Conservation (phyloP, 2,113 vertebrate genomes). For the Azemiops feae region DNA sequence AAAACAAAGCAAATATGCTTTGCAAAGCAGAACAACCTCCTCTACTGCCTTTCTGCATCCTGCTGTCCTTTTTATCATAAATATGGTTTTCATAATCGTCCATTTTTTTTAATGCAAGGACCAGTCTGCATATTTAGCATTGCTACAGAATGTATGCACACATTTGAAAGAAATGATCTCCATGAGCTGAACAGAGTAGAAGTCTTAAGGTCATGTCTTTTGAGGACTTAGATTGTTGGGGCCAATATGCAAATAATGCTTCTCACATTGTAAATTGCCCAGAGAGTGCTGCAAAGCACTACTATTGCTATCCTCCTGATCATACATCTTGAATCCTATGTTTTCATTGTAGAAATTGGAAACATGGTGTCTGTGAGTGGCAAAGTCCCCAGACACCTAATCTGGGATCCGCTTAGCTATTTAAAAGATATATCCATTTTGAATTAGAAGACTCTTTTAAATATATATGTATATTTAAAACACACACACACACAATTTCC, state of each 20-base stretch:
- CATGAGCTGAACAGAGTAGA: neutral
- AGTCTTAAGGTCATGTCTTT: neutral
- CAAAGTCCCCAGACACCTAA: neutral
- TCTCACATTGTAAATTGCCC: neutral
- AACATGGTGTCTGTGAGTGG: neutral
- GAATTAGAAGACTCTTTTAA: too few species aligned
- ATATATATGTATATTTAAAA: too few species aligned
- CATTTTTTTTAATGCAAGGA: neutral
- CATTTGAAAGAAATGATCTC: neutral
- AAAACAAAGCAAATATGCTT: conserved; percentile 44
- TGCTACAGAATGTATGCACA: neutral
- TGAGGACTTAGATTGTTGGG: neutral
- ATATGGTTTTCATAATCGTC: accelerated
- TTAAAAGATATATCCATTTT: neutral
- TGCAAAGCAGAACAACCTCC: conserved; percentile 50
- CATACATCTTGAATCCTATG: neutral
- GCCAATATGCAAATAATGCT: neutral
- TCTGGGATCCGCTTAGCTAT: neutral
- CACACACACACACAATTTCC: neutral
- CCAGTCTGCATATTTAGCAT: neutral
- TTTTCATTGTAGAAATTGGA: neutral
- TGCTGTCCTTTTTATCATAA: conserved; percentile 35
- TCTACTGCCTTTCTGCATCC: neutral
- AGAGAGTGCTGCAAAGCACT: neutral
- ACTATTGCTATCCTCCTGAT: neutral